A percentile compares a stretch with the other conserved stretches of the same genome.
phyloP scores from a whole-genome alignment of 2,113 vertebrate genomes.

The Takifugu bimaculatus region DNA sequence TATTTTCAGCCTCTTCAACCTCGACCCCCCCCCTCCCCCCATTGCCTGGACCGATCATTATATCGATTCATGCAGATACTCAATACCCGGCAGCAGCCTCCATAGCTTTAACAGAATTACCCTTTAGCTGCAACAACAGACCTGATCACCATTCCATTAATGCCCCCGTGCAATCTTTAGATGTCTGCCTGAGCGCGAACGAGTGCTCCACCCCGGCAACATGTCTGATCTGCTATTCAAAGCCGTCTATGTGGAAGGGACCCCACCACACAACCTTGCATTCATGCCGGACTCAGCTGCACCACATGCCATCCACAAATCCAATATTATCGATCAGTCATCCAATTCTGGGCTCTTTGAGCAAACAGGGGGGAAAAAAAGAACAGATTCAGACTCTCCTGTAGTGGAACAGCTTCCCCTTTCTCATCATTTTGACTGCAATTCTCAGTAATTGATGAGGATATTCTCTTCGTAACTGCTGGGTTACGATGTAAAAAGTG shows the following conservation, averaged over 20 bases:
- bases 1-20: constrained; percentile 57
- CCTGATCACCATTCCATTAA: constrained; percentile 45
- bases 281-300: constrained; percentile 67
- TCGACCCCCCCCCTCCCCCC: constrained; percentile 38
- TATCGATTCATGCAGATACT: constrained; percentile 60
- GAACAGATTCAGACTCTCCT: constrained; percentile 53
- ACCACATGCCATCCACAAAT: constrained; percentile 68
- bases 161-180: constrained; percentile 40
- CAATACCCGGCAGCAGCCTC: constrained; percentile 37
- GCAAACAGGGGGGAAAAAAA: constrained; percentile 42
- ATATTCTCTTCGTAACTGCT: constrained; percentile 48
- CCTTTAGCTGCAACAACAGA: constrained; percentile 39
- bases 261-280: constrained; percentile 62
- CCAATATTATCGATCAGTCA: constrained; percentile 71
- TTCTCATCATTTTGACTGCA: constrained; percentile 40
- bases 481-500: constrained; percentile 54
- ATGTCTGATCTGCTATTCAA: constrained; percentile 55
- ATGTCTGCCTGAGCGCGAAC: constrained; percentile 29
- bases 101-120: constrained; percentile 47
- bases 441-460: constrained; percentile 56
- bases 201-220: constrained; percentile 49
- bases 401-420: constrained; percentile 35
- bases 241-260: constrained; percentile 44
- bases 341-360: constrained; percentile 71
- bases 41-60: constrained; percentile 44